Conservation (phyloP, 1,140 invertebrate genomes). For the Cherax quadricarinatus region DNA sequence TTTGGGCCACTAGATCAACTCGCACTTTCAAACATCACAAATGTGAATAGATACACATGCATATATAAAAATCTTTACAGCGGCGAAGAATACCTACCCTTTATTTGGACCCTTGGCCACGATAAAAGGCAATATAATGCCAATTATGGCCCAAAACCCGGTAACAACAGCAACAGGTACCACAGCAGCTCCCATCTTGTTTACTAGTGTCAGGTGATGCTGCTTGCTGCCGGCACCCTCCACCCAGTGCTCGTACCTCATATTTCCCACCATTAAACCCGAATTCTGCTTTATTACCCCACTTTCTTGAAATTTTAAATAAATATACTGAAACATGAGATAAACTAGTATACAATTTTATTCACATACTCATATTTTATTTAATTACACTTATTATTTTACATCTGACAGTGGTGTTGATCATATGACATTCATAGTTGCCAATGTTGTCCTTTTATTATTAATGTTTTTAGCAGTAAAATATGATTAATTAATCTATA, state of each 20-base stretch:
- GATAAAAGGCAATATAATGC: slow-evolving; percentile 89
- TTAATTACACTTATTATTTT: not conserved
- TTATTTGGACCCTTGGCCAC: slow-evolving; percentile 91
- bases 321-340: not conserved
- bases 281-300: not conserved
- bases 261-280: not conserved
- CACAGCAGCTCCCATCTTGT: slow-evolving; percentile 84
- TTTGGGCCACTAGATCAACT: not conserved
- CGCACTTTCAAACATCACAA: not conserved
- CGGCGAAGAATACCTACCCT: slow-evolving; percentile 63
- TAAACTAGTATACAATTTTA: not conserved
- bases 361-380: not conserved
- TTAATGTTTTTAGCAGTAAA: no score
- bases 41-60: not conserved
- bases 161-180: slow-evolving; percentile 88
- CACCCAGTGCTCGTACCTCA: not conserved
- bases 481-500: no score
- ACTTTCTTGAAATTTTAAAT: not conserved
- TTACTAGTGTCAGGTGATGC: not conserved
- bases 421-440: not conserved
- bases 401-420: not conserved
- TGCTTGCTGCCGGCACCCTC: not conserved
- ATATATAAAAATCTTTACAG: not conserved
- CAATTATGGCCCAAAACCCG: slow-evolving; percentile 88
- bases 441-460: no score